Conservation (phyloP, 2,888 invertebrate species). For the Hofmannophila pseudospretella region DNA sequence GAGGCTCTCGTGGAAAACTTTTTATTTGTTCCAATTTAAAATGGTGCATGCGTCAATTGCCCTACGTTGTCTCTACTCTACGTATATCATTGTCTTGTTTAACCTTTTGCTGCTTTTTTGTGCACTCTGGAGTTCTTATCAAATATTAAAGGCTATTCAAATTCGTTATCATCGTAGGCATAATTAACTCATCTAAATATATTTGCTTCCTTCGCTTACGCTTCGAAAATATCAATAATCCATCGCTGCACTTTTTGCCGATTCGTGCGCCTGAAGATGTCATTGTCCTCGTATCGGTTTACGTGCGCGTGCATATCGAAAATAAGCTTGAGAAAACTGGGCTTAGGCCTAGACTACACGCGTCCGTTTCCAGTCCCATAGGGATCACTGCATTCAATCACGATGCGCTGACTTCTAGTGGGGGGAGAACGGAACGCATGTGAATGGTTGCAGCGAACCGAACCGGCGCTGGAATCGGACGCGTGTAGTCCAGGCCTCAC, state of each 20-base stretch:
- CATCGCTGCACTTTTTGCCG: conserved; percentile 2
- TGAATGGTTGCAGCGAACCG: too few species aligned
- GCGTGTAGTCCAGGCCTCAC: too few species aligned
- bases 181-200: neutral
- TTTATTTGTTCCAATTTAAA: conserved; percentile 32
- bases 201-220: neutral
- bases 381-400: too few species aligned
- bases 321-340: conserved; percentile 40
- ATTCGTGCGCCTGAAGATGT: conserved; percentile 4
- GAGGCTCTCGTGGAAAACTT: conserved; percentile 21
- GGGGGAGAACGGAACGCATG: too few species aligned
- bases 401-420: too few species aligned
- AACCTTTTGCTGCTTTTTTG: too few species aligned
- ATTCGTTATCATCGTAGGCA: neutral
- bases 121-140: too few species aligned
- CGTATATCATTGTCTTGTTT: neutral
- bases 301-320: conserved; percentile 5
- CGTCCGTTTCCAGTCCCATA: too few species aligned
- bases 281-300: conserved; percentile 4
- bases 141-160: too few species aligned
- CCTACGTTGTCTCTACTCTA: conserved; percentile 13
- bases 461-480: too few species aligned
- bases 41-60: conserved; percentile 10
- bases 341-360: too few species aligned
- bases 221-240: conserved; percentile 15